These are phyloP conservation scores for Parnassius smintheus DNA, from an alignment of 2,888 invertebrate genomes.

Conservation along the genomic window DNA sequence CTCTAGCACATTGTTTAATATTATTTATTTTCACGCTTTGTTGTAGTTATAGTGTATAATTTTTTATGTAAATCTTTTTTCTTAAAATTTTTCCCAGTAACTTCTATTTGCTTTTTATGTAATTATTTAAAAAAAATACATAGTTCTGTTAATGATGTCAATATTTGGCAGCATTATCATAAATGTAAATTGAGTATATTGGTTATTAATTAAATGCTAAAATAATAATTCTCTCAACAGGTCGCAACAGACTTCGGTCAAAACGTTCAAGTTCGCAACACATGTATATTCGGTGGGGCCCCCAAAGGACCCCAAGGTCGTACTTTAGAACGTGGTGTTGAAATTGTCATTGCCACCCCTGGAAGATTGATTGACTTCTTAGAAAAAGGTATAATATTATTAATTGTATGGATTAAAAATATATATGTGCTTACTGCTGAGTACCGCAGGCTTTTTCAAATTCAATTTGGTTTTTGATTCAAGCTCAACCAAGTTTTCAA, in stretches of 20 bases:
- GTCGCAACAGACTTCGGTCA: constrained; percentile 96
- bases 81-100: too few species aligned
- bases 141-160: too few species aligned
- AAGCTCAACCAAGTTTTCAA: too few species aligned
- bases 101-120: too few species aligned
- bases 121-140: too few species aligned
- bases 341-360: constrained; percentile 97
- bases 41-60: neutral
- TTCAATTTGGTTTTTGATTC: too few species aligned
- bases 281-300: constrained; percentile 99
- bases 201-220: neutral
- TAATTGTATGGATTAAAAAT: too few species aligned
- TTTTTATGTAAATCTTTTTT: neutral
- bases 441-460: too few species aligned
- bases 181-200: too few species aligned
- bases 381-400: constrained; percentile 81
- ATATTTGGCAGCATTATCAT: too few species aligned
- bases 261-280: constrained; percentile 92
- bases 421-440: too few species aligned
- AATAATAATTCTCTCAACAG: constrained; percentile 54
- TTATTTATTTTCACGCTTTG: neutral
- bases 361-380: constrained; percentile 97
- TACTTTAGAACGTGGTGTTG: constrained; percentile 92
- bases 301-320: constrained; percentile 96
- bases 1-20: neutral